Evolutionary conservation across 1,140 invertebrate species (phyloP), one percentile per base, ranked within the genome.

Genomic region (Aphelenchoides besseyi): DNA sequence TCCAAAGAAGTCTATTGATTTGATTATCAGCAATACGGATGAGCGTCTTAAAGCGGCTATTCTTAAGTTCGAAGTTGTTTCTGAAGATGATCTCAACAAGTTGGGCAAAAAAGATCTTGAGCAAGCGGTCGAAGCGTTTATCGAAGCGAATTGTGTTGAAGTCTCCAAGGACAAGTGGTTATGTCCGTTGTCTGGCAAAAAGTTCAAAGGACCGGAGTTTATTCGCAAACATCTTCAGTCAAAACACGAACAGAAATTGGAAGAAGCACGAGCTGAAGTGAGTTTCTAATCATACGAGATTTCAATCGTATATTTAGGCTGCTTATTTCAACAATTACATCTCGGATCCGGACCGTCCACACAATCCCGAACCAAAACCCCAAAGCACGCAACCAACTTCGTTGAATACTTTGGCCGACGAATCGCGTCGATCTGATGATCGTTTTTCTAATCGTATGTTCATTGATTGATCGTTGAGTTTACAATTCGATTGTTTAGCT

Each of bases 131-230:
- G 94, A 97, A 80, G 95, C 95, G 82, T 97, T 97, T 78, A 90
- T 97, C 9, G 89, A 91, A 77, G 90, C 91, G 0, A 97, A 97
- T 82, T 82, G 82, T 23, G 92, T 97, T 81, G 95, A 98, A 86
- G 79, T 98, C 26, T 91, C 91, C 0, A 95, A 96, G 80, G 95
- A 98, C 82, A 98, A 98, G 79, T 99, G 95, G 95, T 85, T 98
- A 29, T 99, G 96, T 87, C 95, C 96, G 0, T 87, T 99, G 0
- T 97, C 94, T 70, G 95, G 95, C 0, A 99, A 99, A 85, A 98
- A 98, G 85, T 99, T 99, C 86, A 98, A 98, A 86, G 96, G 95
- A 0, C 94, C 96, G 0, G 95, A 98, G 82, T 99, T 97, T 87
- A 95, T 99, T 12, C 90, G 93, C 35, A 99, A 99, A 85, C 96